These are phyloP conservation scores for Climacteris rufus DNA, from an alignment of 2,113 vertebrate species.

Conservation along the genomic window DNA sequence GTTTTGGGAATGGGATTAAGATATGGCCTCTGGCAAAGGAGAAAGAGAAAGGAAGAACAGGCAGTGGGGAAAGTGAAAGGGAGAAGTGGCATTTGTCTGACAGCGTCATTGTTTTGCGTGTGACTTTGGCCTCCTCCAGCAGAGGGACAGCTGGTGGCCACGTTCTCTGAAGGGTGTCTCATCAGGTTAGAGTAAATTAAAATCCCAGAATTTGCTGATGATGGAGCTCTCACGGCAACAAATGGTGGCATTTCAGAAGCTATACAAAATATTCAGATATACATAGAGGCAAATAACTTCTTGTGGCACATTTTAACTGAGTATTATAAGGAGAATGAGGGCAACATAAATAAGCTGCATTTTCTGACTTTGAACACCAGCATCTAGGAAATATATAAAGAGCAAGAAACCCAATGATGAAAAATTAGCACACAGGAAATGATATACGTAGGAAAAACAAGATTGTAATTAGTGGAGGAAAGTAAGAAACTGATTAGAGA, in stretches of 20 bases:
- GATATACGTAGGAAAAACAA: slow-evolving; percentile 28
- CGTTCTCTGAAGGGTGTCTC: background rate
- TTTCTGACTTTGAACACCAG: background rate
- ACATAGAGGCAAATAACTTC: background rate
- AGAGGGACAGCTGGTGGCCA: background rate
- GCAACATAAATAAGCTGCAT: background rate
- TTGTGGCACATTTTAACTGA: background rate
- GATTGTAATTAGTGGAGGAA: slow-evolving; percentile 41
- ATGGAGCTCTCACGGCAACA: background rate
- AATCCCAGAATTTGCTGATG: background rate
- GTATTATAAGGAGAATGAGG: background rate
- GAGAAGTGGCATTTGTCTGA: background rate
- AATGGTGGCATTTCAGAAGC: background rate
- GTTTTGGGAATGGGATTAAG: background rate
- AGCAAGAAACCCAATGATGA: slow-evolving; percentile 36
- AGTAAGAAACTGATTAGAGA: slow-evolving; percentile 60
- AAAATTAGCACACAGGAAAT: slow-evolving; percentile 34
- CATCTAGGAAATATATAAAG: slow-evolving; percentile 24
- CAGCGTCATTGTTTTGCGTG: background rate
- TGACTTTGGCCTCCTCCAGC: background rate
- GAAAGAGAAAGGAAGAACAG: background rate
- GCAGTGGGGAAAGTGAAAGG: background rate
- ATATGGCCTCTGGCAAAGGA: background rate
- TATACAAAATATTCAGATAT: background rate
- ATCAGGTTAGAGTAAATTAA: background rate